Base-by-base conservation (phyloP, 2,113 vertebrate species). In the Cynoglossus semilaevis region DNA sequence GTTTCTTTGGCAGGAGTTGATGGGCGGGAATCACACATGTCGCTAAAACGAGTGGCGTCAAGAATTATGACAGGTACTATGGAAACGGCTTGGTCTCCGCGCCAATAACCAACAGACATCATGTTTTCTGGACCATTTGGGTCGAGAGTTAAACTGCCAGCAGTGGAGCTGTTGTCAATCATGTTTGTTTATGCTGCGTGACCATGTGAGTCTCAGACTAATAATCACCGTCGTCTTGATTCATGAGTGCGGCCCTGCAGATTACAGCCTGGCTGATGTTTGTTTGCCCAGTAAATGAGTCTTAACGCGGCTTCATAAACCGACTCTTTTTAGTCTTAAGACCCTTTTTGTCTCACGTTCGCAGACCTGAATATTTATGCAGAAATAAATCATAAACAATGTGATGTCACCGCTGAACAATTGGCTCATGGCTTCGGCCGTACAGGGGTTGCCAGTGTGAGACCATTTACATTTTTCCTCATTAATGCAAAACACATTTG, bases 1-100 rank as follows among this genome's bases (percentile, higher is more conserved):
- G 74, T 67, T 68, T n/a, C n/a, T 79, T 85, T 86, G 82, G 84
- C 77, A 80, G 70, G 61, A 64, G 45, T n/a, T 43, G 66, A 58
- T 58, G 65, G 64, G 75, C 76, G 68, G 67, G 70, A 56, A 66
- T 77, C 53, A 44, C 76, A 70, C 72, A 74, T 79, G 82, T 58
- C 56, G 64, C 65, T 67, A 60, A 67, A 57, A 65, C 68, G 74
- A 67, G 66, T 37, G 47, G 51, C 70, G 70, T 79, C 46, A 34
- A 51, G 37, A 69, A 70, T 81, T 77, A 71, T 81, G 69, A 71
- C 64, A 78, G 65, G 77, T 67, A 70, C 55, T 58, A 58, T 41
- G 59, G 67, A 76, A 79, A 77, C 54, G 15, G 66, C 60, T 63
- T 52, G 22, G 6, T 6, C 49, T 40, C 7, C 37, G 54, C 47